Conservation (phyloP, 2,113 vertebrate species). For the Corythornis cristatus region DNA sequence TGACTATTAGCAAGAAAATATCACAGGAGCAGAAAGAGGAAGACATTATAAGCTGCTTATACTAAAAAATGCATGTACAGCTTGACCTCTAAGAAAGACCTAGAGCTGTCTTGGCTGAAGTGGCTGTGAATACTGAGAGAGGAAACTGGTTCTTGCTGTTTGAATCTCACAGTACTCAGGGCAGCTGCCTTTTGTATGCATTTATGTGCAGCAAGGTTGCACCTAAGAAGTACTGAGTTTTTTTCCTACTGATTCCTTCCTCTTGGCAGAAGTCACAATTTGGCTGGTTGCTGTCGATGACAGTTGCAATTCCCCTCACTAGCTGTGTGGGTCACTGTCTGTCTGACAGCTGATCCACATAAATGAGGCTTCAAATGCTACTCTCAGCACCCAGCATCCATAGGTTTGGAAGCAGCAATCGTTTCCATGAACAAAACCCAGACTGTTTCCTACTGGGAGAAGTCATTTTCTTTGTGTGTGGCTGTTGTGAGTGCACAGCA, state of each 20-base stretch:
- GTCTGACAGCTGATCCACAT: neutral
- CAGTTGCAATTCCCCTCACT: neutral
- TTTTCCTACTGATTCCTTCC: neutral
- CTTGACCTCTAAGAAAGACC: neutral
- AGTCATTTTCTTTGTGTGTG: neutral
- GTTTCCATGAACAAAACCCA: neutral
- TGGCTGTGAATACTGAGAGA: neutral
- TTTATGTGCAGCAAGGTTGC: neutral
- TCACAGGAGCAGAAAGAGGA: neutral
- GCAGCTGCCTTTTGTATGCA: neutral
- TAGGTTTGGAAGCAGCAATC: neutral
- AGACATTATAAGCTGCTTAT: neutral
- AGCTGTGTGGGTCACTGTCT: neutral
- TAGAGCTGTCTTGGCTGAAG: neutral
- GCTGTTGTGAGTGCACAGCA: rapidly evolving
- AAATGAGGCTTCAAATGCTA: neutral
- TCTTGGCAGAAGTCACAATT: neutral
- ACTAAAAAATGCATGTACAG: neutral
- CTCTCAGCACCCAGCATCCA: neutral
- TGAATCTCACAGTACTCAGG: neutral
- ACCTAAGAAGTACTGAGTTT: neutral
- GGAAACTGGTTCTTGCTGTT: neutral
- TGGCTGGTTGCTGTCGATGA: neutral
- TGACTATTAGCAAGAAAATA: neutral
- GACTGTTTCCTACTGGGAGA: neutral